Conservation (phyloP, 2,888 invertebrate genomes). For the Tenthredo scrophulariae region DNA sequence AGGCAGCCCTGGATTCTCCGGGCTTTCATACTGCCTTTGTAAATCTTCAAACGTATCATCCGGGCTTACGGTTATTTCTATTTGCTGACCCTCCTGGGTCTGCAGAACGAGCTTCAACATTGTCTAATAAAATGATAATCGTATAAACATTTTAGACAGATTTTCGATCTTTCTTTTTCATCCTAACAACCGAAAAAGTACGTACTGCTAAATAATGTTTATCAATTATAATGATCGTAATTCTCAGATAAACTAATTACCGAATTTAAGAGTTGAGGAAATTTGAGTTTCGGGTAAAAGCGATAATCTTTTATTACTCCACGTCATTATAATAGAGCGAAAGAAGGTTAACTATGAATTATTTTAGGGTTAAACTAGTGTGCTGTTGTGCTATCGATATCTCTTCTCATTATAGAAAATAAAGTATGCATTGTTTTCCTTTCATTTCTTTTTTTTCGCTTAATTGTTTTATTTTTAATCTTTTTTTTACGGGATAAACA, state of each 20-base stretch:
- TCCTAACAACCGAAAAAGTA: not conserved
- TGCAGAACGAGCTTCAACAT: conserved; percentile 60
- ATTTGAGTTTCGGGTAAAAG: not conserved
- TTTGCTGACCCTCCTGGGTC: conserved; percentile 59
- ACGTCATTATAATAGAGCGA: not conserved
- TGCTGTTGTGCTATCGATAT: not conserved
- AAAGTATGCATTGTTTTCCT: too few species aligned
- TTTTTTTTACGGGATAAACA: not conserved
- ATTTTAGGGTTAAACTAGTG: not conserved
- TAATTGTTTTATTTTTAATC: not conserved
- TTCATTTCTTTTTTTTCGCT: not conserved
- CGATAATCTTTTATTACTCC: not conserved
- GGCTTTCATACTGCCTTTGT: conserved; percentile 55
- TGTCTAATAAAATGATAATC: conserved; percentile 27
- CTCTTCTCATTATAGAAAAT: not conserved
- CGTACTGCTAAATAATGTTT: not conserved
- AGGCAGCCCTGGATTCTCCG: conserved; percentile 54
- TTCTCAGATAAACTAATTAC: not conserved
- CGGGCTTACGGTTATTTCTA: conserved; percentile 58
- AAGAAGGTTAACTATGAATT: not conserved
- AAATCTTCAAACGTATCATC: conserved; percentile 60
- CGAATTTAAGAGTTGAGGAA: not conserved
- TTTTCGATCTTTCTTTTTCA: not conserved
- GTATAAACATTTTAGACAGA: not conserved
- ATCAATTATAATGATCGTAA: not conserved